A percentile compares a stretch with the other conserved stretches of the same genome.
These are phyloP conservation scores for Bathynomus jamesi DNA, from an alignment of 1,140 invertebrate species.

Conservation along the genomic window DNA sequence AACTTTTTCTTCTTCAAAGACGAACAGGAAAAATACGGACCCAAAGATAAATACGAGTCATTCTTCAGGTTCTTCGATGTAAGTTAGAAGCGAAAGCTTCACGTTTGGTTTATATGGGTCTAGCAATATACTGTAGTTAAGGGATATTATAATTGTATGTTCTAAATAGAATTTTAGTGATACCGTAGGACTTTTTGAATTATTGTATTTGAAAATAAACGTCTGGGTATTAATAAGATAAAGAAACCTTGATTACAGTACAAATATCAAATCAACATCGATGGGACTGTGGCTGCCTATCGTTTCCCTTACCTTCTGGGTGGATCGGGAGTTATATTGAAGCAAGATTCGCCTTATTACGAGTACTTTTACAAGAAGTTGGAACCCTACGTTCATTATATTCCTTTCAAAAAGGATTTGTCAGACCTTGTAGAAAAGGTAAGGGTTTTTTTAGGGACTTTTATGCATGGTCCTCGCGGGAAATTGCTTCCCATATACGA, in stretches of 20 bases:
- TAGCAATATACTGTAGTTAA: no score
- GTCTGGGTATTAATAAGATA: no score
- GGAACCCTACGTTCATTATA: conserved; percentile 67
- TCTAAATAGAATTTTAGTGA: no score
- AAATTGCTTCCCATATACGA: no score
- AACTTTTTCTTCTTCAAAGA: conserved; percentile 94
- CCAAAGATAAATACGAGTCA: conserved; percentile 69
- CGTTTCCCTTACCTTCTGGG: conserved; percentile 82
- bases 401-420: conserved; percentile 71
- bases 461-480: no score
- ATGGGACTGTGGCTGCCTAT: conserved; percentile 94
- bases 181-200: no score
- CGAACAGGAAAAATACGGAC: conserved; percentile 75
- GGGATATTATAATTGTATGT: no score
- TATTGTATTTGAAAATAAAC: no score
- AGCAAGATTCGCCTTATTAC: conserved; percentile 86
- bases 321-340: conserved; percentile 78
- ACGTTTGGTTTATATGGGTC: no score
- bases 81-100: conserved; percentile 43
- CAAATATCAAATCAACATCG: conserved; percentile 90
- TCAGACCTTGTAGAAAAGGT: conserved; percentile 65
- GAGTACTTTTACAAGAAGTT: conserved; percentile 86
- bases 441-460: no score
- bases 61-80: conserved; percentile 96
- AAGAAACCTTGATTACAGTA: no score